Percentiles rank a stretch among this genome's conserved stretches.
phyloP scores from a whole-genome alignment of 2,888 invertebrate species.

The Lumbricus terrestris region DNA sequence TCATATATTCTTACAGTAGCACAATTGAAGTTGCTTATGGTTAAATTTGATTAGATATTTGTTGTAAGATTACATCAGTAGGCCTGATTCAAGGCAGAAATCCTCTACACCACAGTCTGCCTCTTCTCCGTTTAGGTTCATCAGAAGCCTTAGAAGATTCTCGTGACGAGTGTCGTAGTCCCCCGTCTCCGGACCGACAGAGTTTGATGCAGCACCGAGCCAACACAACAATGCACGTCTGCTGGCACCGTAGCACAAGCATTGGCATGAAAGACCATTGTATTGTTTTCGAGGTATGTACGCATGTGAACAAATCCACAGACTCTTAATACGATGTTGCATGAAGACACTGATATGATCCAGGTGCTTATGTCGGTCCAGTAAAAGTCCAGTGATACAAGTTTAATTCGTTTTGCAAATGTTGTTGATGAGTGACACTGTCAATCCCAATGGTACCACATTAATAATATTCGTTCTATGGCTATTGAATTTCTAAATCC shows the following conservation, averaged over 20 bases:
- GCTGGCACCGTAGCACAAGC: slow-evolving; percentile 90
- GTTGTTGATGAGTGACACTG: too few species aligned
- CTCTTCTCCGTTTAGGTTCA: slow-evolving; percentile 46
- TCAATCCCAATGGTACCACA: too few species aligned
- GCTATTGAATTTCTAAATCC: too few species aligned
- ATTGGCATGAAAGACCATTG: slow-evolving; percentile 75
- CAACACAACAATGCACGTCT: slow-evolving; percentile 79
- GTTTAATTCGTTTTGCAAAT: too few species aligned
- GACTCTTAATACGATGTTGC: not conserved
- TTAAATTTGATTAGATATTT: not conserved
- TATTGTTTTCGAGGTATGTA: slow-evolving; percentile 70
- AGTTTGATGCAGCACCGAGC: slow-evolving; percentile 55
- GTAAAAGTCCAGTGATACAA: too few species aligned
- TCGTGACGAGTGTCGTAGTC: slow-evolving; percentile 39
- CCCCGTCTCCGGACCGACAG: slow-evolving; percentile 50
- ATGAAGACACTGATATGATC: not conserved
- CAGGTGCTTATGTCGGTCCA: not conserved
- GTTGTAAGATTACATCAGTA: not conserved
- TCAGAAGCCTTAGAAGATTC: slow-evolving; percentile 54
- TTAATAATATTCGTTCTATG: too few species aligned
- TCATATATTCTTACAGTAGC: not conserved
- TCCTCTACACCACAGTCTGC: not conserved
- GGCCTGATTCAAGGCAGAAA: not conserved
- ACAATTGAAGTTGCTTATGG: not conserved
- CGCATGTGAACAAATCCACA: slow-evolving; percentile 40